A percentile compares a stretch with the other conserved stretches of the same genome.
phyloP scores from a whole-genome alignment of 2,888 invertebrate species.

The Drosophila meridiana region DNA sequence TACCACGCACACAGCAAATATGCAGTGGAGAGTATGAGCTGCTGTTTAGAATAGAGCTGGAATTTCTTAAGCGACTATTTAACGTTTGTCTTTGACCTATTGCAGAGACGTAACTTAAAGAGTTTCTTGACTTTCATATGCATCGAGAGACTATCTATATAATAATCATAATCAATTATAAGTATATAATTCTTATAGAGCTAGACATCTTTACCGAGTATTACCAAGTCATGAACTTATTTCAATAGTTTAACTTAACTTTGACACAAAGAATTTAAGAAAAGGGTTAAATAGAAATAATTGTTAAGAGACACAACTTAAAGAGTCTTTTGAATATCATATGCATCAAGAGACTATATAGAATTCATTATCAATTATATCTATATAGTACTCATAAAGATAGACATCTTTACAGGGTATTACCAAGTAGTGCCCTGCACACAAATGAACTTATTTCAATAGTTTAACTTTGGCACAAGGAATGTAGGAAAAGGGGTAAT shows the following conservation, averaged over 20 bases:
- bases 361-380: background rate
- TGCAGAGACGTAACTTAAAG: no score
- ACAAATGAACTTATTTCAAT: slow-evolving; percentile 28
- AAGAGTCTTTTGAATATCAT: no score
- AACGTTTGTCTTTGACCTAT: background rate
- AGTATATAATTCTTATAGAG: background rate
- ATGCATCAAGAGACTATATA: no score
- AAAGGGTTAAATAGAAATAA: slow-evolving; percentile 1
- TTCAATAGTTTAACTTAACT: slow-evolving; percentile 44
- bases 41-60: background rate
- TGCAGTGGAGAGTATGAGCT: background rate
- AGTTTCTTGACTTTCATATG: no score
- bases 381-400: background rate
- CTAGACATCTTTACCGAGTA: background rate
- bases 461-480: slow-evolving; percentile 23
- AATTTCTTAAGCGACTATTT: background rate
- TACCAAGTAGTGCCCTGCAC: background rate
- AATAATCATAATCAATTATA: background rate
- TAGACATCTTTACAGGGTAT: background rate
- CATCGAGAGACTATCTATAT: no score
- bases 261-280: background rate
- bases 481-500: background rate
- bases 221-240: background rate
- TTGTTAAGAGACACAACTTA: no score
- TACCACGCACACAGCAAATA: background rate